Evolutionary conservation across 2,888 invertebrate species (phyloP).

Genomic region (Pherbina coryleti): DNA sequence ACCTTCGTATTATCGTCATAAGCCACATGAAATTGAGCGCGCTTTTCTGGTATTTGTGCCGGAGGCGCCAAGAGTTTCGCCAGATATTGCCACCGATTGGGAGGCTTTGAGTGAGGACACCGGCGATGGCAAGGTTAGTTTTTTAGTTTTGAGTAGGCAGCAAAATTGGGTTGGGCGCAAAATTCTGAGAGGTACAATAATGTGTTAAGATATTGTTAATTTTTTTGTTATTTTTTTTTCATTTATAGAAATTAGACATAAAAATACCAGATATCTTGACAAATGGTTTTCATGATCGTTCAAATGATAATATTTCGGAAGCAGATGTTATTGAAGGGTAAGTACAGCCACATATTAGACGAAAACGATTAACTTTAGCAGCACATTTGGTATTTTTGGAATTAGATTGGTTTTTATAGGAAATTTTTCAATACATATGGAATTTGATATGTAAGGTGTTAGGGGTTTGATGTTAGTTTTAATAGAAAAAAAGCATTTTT

Average conservation of each 20-base stretch:
- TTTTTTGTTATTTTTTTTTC: not conserved
- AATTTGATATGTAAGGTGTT: too few relatives aligned
- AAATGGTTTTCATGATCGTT: constrained; percentile 60
- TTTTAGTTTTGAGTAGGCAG: not conserved
- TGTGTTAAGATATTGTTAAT: not conserved
- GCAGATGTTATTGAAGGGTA: constrained; percentile 64
- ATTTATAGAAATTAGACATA: constrained; percentile 57
- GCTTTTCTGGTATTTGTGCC: constrained; percentile 79
- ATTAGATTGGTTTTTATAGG: not conserved
- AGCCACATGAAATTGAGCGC: constrained; percentile 82
- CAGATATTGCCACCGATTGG: constrained; percentile 75
- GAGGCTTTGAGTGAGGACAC: constrained; percentile 71
- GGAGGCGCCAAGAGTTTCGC: constrained; percentile 84
- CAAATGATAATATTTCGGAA: constrained; percentile 65
- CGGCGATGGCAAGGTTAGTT: constrained; percentile 59
- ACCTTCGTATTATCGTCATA: constrained; percentile 82
- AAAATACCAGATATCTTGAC: constrained; percentile 53
- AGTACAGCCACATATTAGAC: constrained; percentile 46
- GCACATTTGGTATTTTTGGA: not conserved
- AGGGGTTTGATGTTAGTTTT: too few relatives aligned
- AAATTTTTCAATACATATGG: too few relatives aligned
- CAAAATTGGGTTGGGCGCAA: not conserved
- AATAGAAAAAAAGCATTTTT: too few relatives aligned
- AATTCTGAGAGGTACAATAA: not conserved
- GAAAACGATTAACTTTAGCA: not conserved